Evolutionary conservation across 2,113 vertebrate species (phyloP).

Genomic region (Gymnobelideus leadbeateri): DNA sequence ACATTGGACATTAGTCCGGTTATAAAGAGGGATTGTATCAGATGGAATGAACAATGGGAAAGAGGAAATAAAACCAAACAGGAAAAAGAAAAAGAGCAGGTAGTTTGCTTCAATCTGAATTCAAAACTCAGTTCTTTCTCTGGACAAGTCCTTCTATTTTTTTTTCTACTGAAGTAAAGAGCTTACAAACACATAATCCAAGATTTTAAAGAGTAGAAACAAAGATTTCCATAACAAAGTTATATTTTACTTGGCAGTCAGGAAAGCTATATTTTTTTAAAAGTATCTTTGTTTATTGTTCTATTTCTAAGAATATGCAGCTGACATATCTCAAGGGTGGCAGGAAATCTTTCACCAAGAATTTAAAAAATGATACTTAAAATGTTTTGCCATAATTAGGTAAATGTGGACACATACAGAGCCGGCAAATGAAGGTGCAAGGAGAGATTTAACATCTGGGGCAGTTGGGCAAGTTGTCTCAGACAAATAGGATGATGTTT

Average conservation of each 20-base stretch:
- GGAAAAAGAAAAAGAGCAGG: no score
- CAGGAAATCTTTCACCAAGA: constrained; percentile 52
- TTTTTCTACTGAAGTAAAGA: constrained; percentile 56
- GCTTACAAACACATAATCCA: constrained; percentile 53
- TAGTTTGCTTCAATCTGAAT: no score
- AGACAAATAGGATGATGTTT: constrained; percentile 45
- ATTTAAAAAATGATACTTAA: constrained; percentile 64
- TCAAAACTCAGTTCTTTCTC: no score
- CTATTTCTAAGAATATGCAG: constrained; percentile 67
- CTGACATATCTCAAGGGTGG: constrained; percentile 60
- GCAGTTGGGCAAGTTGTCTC: constrained; percentile 3
- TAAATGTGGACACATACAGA: constrained; percentile 30
- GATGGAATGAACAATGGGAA: no score
- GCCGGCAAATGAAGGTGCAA: constrained; percentile 31
- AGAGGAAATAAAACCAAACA: no score
- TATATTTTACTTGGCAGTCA: constrained; percentile 68
- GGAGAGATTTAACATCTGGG: background rate
- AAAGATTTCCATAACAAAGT: constrained; percentile 64
- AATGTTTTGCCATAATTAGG: constrained; percentile 64
- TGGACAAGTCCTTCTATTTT: constrained; percentile 56
- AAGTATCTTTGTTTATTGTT: constrained; percentile 70
- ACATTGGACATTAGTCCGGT: no score
- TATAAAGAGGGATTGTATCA: no score
- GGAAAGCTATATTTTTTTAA: background rate
- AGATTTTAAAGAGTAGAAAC: constrained; percentile 62